Conservation (phyloP, 2,113 vertebrate species). For the Phyllopteryx taeniolatus region DNA sequence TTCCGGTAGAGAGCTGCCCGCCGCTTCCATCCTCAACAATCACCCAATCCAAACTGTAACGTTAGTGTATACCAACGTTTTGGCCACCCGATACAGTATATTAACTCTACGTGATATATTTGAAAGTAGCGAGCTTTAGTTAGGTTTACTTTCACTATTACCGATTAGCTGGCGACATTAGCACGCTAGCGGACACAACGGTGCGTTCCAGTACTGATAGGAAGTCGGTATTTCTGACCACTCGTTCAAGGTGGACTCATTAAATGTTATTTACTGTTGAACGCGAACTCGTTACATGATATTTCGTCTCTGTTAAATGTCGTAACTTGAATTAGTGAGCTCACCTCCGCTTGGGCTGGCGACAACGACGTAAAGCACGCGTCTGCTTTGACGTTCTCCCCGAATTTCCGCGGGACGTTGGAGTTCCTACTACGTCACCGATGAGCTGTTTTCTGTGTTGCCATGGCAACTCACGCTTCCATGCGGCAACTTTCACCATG, state of each 20-base stretch:
- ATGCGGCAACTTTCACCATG: background rate
- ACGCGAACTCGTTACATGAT: background rate
- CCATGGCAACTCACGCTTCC: background rate
- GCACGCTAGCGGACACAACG: too few species aligned
- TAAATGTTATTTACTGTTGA: background rate
- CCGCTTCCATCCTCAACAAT: background rate
- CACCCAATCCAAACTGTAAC: background rate
- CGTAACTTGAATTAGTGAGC: too few species aligned
- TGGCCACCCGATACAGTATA: too few species aligned
- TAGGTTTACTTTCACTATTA: too few species aligned
- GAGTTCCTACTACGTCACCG: background rate
- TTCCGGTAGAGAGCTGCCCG: background rate
- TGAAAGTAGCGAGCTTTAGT: background rate
- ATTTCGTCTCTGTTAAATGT: background rate
- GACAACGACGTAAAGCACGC: background rate
- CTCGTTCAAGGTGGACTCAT: background rate
- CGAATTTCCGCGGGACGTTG: background rate
- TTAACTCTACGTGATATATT: too few species aligned
- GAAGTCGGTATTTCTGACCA: too few species aligned
- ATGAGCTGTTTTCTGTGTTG: background rate
- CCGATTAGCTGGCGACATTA: too few species aligned
- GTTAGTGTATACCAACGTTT: too few species aligned
- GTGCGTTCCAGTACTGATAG: too few species aligned
- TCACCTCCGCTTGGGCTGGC: background rate
- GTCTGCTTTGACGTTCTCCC: background rate